These are phyloP conservation scores for Apis dorsata DNA, from an alignment of 1,140 invertebrate species.

Conservation along the genomic window DNA sequence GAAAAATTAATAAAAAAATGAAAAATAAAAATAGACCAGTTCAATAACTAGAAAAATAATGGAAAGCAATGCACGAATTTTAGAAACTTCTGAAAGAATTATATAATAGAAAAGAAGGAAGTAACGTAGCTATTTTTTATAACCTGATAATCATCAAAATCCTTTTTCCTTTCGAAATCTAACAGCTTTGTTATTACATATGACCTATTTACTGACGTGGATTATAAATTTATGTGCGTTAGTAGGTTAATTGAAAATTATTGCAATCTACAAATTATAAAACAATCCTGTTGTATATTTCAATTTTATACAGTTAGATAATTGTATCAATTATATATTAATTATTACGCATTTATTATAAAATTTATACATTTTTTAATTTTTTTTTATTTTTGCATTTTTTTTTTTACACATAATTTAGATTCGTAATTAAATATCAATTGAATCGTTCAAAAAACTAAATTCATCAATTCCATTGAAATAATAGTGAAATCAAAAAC, in stretches of 20 bases:
- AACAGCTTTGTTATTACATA: neutral
- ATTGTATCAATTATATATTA: neutral
- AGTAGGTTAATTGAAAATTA: constrained; percentile 14
- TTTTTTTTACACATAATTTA: neutral
- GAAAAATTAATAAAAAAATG: too few species aligned
- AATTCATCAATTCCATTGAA: too few species aligned
- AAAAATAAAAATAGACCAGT: neutral
- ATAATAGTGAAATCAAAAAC: neutral
- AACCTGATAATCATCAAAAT: constrained; percentile 52
- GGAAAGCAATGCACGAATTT: constrained; percentile 28
- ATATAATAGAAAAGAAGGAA: constrained; percentile 46
- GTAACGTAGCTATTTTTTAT: constrained; percentile 20
- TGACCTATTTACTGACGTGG: neutral
- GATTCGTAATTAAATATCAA: neutral
- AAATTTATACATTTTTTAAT: neutral
- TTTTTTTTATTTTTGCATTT: neutral
- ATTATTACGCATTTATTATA: neutral
- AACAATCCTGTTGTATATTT: neutral
- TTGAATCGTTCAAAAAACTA: too few species aligned
- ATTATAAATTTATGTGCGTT: neutral
- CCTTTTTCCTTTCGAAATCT: constrained; percentile 35
- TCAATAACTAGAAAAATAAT: neutral
- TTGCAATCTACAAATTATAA: neutral
- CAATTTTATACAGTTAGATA: too few species aligned
- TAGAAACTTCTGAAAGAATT: constrained; percentile 53